phyloP scores from a whole-genome alignment of 37 sponge, comb jelly and placozoan genomes.

The Spongia lamella region DNA sequence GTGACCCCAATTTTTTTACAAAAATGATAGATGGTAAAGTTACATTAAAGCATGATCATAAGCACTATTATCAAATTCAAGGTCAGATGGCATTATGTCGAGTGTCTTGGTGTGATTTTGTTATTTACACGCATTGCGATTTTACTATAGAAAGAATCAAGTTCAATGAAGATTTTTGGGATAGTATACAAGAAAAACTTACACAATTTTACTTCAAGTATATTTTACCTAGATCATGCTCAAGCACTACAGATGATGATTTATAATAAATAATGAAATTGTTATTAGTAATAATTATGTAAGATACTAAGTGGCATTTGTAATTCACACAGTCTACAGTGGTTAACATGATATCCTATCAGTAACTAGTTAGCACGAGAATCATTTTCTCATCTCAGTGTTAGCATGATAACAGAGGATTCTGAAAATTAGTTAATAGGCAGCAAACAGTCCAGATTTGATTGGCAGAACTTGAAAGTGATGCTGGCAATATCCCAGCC shows the following conservation, averaged over 20 bases:
- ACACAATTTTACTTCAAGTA: conserved; percentile 10
- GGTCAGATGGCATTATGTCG: conserved; percentile 9
- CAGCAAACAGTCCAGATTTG: conserved; percentile 9
- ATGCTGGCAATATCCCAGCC: not conserved
- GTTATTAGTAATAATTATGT: too few relatives aligned
- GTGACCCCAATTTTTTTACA: too few relatives aligned
- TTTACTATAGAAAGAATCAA: conserved; percentile 10
- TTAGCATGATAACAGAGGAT: too few relatives aligned
- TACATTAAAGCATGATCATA: not conserved
- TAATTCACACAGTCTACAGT: too few relatives aligned
- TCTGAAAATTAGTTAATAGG: not conserved
- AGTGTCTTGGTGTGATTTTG: conserved; percentile 32
- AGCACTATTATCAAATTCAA: conserved; percentile 22
- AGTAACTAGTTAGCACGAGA: too few relatives aligned
- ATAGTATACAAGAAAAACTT: not conserved
- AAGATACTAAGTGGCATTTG: too few relatives aligned
- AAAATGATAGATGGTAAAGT: not conserved
- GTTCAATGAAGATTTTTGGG: conserved; percentile 6
- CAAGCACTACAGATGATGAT: too few relatives aligned
- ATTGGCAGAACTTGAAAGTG: not conserved
- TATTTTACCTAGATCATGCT: too few relatives aligned
- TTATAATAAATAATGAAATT: too few relatives aligned
- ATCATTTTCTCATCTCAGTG: too few relatives aligned
- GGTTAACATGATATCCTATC: too few relatives aligned
- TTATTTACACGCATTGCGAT: not conserved